Base-by-base conservation (phyloP, 2,113 vertebrate species). In the Microcebus jonahi region DNA sequence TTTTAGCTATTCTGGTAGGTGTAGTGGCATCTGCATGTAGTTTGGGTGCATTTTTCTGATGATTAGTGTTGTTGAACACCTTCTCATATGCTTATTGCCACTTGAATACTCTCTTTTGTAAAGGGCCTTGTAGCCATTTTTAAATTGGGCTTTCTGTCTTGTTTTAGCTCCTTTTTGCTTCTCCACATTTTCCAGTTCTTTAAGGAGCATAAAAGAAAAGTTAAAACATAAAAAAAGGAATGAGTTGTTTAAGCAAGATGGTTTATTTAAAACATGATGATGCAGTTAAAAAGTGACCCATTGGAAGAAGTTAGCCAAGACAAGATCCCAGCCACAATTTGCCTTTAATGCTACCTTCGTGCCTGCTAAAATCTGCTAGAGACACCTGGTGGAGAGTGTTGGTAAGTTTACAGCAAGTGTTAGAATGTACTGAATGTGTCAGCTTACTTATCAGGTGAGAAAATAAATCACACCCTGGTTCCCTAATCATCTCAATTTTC, bases 351-450 rank as follows among this genome's bases (percentile, higher is more conserved):
- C 55, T 31, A 8, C 21, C 0, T 23, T 1, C 2, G 2, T 34
- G 34, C 31, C 14, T 63, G 15, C 3, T 11, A 25, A 76, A 15
- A 84, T 71, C 75, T 61, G 31, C 87, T 96, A 53, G 97, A 36
- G 91, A 59, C 97, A 77, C 70, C 97, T 96, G 63, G 89, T 97
- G 97, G 93, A 80, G 10, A 89, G 27, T 25, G 29, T 79, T 42
- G 55, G 13, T 48, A 91, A 50, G 21, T n/a, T 89, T 83, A 27
- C 63, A 95, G 76, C 61, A 82, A 91, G 29, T 67, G 13, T 83
- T 89, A 53, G 36, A 85, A 50, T 6, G n/a, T 55, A 18, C 83
- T 70, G 23, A 27, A 80, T 57, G 14, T 68, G 3, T 53, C 31
- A 34, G n/a, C 11, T 81, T 59, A 36, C 42, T n/a, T n/a, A 8